Base-by-base conservation (phyloP, 1,140 invertebrate genomes). In the Brachystomella parvula region DNA sequence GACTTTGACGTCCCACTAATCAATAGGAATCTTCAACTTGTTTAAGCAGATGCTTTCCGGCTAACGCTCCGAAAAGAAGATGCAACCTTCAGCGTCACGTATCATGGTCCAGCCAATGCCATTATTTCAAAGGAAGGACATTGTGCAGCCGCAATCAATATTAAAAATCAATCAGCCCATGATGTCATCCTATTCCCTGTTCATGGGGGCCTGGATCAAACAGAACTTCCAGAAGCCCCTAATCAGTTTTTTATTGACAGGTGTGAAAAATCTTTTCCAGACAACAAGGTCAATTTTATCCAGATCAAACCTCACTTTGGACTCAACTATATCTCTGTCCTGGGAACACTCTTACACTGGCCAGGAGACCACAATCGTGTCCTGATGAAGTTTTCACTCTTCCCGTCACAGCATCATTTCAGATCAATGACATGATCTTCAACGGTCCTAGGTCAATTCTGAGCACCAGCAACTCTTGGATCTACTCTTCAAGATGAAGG, bases 21-120 rank as follows among this genome's bases (percentile, higher is more conserved):
- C 2, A 61, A 44, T 56, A n/a, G 21, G 17, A 28, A 60, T 24
- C 39, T 64, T 0, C 2, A 3, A 3, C 28, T 64, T 1, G 26
- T 64, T n/a, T 62, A 68, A 35, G 62, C 67, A 2, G 67, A 64
- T 29, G 3, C 67, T 21, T 68, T 68, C 33, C 26, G 33, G 1
- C n/a, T 68, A 32, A 68, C 47, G 35, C 2, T 2, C 2, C 17
- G 30, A n/a, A 32, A 2, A 15, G 31, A 28, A n/a, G 33, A 59
- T 29, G 2, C 64, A 44, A 64, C 58, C 21, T 68, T 62, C 44
- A 44, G 21, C 6, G 44, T 62, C 9, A 32, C 3, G 2, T 67
- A 67, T 30, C 29, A 21, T 6, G 65, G 65, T 3, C 60, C 65
- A 26, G 24, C 26, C 19, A 67, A 53, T 31, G 66, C 61, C 6